A percentile compares a stretch with the other conserved stretches of the same genome.
phyloP scores from a whole-genome alignment of 2,113 vertebrate species.

The Myiagra hebetior region DNA sequence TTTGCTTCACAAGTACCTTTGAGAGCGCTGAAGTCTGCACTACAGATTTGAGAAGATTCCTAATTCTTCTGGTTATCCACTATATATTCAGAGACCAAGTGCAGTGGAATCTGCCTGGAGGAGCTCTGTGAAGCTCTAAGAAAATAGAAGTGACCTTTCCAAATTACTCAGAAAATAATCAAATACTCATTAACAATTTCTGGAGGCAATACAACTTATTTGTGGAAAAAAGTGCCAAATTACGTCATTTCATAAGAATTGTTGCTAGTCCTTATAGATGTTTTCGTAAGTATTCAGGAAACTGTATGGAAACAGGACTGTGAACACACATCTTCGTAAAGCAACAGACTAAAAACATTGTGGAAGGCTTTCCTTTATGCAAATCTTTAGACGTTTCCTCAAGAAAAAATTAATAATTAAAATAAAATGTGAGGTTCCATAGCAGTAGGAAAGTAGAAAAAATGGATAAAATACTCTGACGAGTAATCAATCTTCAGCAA shows the following conservation, averaged over 20 bases:
- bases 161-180: neutral
- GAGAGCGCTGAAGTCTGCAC: neutral
- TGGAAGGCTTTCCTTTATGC: neutral
- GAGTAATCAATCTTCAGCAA: neutral
- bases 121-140: neutral
- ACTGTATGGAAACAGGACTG: neutral
- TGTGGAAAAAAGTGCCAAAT: neutral
- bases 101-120: neutral
- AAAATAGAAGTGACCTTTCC: neutral
- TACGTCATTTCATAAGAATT: neutral
- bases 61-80: neutral
- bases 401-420: neutral
- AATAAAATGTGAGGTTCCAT: neutral
- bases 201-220: neutral
- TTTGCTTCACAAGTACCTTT: neutral
- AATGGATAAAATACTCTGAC: neutral
- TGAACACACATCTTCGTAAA: neutral
- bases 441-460: neutral
- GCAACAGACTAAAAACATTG: neutral
- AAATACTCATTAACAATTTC: neutral
- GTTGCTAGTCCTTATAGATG: neutral
- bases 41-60: neutral
- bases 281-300: neutral
- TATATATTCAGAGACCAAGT: neutral
- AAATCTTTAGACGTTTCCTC: neutral